phyloP scores from a whole-genome alignment of 2,797 vertebrate genomes.

The Anguilla pacifica region DNA sequence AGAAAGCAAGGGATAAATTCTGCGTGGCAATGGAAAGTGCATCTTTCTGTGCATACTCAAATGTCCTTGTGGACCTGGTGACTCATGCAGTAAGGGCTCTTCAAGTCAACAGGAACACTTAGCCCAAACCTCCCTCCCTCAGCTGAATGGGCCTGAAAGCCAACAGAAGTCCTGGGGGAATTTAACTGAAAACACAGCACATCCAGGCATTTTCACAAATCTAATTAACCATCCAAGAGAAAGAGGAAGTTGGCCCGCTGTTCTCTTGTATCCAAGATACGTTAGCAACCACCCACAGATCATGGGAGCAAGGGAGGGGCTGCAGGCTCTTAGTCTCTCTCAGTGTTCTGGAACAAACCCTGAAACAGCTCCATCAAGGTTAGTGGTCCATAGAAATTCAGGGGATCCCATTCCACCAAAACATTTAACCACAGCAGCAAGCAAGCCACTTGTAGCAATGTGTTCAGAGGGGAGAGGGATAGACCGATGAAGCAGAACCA shows the following conservation, averaged over 20 bases:
- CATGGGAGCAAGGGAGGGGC: constrained; percentile 4
- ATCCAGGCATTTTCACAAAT: not conserved
- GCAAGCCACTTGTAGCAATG: not conserved
- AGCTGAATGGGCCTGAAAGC: constrained; percentile 11
- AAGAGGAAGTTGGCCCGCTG: not conserved
- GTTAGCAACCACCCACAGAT: not conserved
- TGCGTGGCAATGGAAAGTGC: not conserved
- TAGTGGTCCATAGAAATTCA: not conserved
- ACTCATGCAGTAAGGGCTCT: constrained; percentile 10
- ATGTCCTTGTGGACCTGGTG: not conserved
- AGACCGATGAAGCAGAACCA: not conserved
- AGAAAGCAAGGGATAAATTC: constrained; percentile 16
- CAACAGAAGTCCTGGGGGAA: not conserved
- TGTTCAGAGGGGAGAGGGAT: not conserved
- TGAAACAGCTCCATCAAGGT: not conserved
- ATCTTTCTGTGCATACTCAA: not conserved
- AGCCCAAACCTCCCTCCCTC: constrained; percentile 2
- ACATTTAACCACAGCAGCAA: not conserved
- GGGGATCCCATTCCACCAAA: not conserved
- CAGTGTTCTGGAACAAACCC: not conserved
- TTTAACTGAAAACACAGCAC: not conserved
- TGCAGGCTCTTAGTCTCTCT: not conserved
- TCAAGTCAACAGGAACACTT: not conserved
- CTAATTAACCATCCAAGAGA: not conserved
- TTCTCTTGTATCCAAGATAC: constrained; percentile 4